phyloP scores from a whole-genome alignment of 2,113 vertebrate genomes.

The Brachionichthys hirsutus region DNA sequence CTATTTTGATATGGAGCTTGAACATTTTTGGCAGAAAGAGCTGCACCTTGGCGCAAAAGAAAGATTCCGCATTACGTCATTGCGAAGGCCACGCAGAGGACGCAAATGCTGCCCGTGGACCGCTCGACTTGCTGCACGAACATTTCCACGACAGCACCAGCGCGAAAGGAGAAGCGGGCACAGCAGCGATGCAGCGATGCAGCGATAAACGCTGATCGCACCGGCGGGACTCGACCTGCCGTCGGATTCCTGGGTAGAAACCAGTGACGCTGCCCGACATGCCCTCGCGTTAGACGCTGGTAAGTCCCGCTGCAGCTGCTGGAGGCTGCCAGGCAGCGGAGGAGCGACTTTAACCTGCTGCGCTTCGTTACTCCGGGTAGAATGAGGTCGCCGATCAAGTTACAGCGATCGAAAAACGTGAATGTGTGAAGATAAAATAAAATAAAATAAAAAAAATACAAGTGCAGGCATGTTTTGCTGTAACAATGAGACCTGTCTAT shows the following conservation, averaged over 20 bases:
- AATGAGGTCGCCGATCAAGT: slow-evolving; percentile 56
- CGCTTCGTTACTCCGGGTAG: slow-evolving; percentile 74
- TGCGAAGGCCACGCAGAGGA: slow-evolving; percentile 64
- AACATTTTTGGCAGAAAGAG: slow-evolving; percentile 35
- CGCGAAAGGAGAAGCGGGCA: slow-evolving; percentile 55
- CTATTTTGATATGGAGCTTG: not conserved
- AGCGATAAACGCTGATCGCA: slow-evolving; percentile 47
- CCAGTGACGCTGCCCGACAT: slow-evolving; percentile 65
- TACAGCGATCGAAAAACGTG: slow-evolving; percentile 8
- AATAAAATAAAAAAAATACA: not conserved
- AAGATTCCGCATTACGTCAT: slow-evolving; percentile 82
- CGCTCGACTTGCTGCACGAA: slow-evolving; percentile 65
- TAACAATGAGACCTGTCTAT: slow-evolving; percentile 34
- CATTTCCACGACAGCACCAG: slow-evolving; percentile 63
- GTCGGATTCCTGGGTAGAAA: slow-evolving; percentile 49
- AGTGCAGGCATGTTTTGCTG: not conserved
- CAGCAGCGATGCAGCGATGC: slow-evolving; percentile 53
- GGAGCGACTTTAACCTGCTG: slow-evolving; percentile 75
- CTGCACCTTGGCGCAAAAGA: slow-evolving; percentile 62
- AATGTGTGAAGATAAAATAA: not conserved
- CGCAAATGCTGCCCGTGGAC: slow-evolving; percentile 60
- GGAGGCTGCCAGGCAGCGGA: slow-evolving; percentile 41
- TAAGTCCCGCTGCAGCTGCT: slow-evolving; percentile 72
- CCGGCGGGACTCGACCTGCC: slow-evolving; percentile 39
- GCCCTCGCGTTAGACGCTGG: slow-evolving; percentile 71